These are phyloP conservation scores for Onychorhynchus coronatus DNA, from an alignment of 2,113 vertebrate genomes.

Conservation along the genomic window DNA sequence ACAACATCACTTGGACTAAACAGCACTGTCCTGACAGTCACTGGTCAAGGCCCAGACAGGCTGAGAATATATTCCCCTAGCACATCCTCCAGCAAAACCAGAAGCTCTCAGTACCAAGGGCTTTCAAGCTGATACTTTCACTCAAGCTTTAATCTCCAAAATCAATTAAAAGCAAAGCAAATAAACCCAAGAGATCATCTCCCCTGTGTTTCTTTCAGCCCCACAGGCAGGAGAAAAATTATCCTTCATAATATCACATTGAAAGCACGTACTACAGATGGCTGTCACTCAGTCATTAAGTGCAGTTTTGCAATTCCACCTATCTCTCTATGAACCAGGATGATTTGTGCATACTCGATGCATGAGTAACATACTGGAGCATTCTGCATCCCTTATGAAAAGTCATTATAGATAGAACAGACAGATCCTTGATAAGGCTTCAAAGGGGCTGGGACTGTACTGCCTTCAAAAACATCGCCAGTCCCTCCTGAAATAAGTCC, in stretches of 20 bases:
- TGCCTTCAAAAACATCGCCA: slow-evolving; percentile 36
- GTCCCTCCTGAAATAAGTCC: neutral
- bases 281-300: slow-evolving; percentile 30
- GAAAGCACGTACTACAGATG: neutral
- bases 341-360: neutral
- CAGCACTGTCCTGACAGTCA: neutral
- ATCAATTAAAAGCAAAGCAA: slow-evolving; percentile 65
- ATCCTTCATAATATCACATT: slow-evolving; percentile 37
- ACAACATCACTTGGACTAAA: neutral
- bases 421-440: neutral
- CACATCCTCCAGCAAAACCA: neutral
- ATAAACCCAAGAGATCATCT: slow-evolving; percentile 30
- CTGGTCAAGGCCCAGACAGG: neutral
- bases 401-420: slow-evolving; percentile 46
- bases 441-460: neutral
- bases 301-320: neutral
- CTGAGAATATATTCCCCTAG: neutral
- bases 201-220: slow-evolving; percentile 17
- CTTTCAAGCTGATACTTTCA: slow-evolving; percentile 34
- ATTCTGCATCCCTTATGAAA: slow-evolving; percentile 12
- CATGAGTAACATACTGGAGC: neutral
- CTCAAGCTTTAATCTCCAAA: slow-evolving; percentile 58
- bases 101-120: neutral
- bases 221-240: slow-evolving; percentile 9
- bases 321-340: neutral